phyloP scores from a whole-genome alignment of 2,797 vertebrate genomes.

The Neomorphus geoffroyi region DNA sequence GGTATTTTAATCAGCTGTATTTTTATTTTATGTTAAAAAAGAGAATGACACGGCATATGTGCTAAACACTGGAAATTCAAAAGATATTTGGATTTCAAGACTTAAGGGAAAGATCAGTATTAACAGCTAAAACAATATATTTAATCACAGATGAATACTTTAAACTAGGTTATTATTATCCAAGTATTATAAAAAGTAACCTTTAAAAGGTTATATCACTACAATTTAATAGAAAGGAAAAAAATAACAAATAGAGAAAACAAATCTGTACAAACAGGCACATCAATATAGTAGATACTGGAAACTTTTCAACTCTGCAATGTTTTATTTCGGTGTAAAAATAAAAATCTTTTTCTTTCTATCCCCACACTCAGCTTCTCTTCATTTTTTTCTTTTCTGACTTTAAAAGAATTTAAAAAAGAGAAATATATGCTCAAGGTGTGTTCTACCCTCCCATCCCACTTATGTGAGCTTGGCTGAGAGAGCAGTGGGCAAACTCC shows the following conservation, averaged over 20 bases:
- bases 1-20: background rate
- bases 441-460: background rate
- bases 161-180: background rate
- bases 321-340: background rate
- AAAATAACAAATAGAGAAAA: background rate
- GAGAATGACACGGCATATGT: background rate
- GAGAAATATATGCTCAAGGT: background rate
- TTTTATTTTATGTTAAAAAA: background rate
- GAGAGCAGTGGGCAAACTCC: background rate
- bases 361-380: accelerated
- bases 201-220: background rate
- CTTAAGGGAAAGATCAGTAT: background rate
- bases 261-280: background rate
- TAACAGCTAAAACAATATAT: background rate
- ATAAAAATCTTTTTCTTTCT: background rate
- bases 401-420: background rate
- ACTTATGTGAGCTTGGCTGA: background rate
- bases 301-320: background rate
- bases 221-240: background rate
- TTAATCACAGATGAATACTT: background rate
- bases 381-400: background rate
- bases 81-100: background rate
- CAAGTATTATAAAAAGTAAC: background rate
- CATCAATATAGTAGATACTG: background rate
- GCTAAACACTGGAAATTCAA: background rate